phyloP scores from a whole-genome alignment of 2,888 invertebrate species.

The Brenthis daphne region DNA sequence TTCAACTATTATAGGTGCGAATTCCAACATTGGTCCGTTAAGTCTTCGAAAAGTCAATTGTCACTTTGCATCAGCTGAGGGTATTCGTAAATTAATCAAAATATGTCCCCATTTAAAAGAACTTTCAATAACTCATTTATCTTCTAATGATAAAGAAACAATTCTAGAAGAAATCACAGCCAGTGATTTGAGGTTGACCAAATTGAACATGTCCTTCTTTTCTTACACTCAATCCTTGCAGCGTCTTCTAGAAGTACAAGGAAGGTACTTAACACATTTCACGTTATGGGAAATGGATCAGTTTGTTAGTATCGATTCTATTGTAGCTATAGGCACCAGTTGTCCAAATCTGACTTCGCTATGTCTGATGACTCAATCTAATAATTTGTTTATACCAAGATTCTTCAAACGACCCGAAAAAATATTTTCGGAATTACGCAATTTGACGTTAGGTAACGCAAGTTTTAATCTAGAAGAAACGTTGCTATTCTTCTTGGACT shows the following conservation, averaged over 20 bases:
- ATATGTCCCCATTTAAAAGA: slow-evolving; percentile 72
- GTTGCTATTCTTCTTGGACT: slow-evolving; percentile 66
- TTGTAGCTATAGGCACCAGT: slow-evolving; percentile 63
- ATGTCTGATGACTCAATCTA: slow-evolving; percentile 73
- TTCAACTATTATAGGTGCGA: slow-evolving; percentile 68
- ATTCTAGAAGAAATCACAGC: slow-evolving; percentile 67
- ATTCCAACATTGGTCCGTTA: slow-evolving; percentile 64
- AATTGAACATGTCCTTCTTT: slow-evolving; percentile 74
- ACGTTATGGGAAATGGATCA: slow-evolving; percentile 75
- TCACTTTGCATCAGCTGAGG: slow-evolving; percentile 72
- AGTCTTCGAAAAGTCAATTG: slow-evolving; percentile 73
- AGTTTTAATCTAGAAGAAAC: slow-evolving; percentile 68
- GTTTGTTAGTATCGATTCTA: slow-evolving; percentile 64
- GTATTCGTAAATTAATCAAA: slow-evolving; percentile 67
- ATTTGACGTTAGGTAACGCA: slow-evolving; percentile 70
- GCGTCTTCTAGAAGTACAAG: slow-evolving; percentile 65
- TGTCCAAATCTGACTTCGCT: slow-evolving; percentile 71
- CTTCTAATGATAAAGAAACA: slow-evolving; percentile 70
- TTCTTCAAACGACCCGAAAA: slow-evolving; percentile 58
- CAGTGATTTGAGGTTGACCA: slow-evolving; percentile 63
- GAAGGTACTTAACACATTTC: slow-evolving; percentile 70
- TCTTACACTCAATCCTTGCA: slow-evolving; percentile 68
- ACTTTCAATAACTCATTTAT: slow-evolving; percentile 72
- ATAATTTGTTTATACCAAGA: slow-evolving; percentile 61
- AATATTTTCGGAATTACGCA: slow-evolving; percentile 64